Conservation (phyloP, 2,888 invertebrate genomes). For the Terebella lapidaria region DNA sequence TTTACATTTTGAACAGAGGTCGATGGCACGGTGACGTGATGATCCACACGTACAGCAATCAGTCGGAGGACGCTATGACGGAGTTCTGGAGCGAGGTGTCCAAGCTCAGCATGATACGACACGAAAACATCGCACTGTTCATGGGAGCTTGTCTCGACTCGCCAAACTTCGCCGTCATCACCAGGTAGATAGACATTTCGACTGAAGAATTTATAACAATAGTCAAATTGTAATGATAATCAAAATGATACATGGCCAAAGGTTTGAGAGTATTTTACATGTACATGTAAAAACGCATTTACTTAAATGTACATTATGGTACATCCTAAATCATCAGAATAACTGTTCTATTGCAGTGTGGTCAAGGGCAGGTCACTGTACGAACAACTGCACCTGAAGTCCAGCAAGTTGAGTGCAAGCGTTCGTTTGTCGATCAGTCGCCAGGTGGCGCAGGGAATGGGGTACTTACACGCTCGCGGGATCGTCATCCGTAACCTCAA, state of each 20-base stretch:
- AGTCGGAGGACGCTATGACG: slow-evolving; percentile 21
- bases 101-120: slow-evolving; percentile 52
- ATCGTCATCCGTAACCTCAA: slow-evolving; percentile 53
- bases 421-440: slow-evolving; percentile 46
- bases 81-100: slow-evolving; percentile 40
- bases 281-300: no score
- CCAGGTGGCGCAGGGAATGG: slow-evolving; percentile 53
- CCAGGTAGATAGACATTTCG: slow-evolving; percentile 36
- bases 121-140: slow-evolving; percentile 55
- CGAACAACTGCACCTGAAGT: slow-evolving; percentile 44
- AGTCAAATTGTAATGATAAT: background rate
- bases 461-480: slow-evolving; percentile 56
- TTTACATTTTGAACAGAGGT: slow-evolving; percentile 25
- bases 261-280: no score
- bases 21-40: slow-evolving; percentile 55
- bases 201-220: background rate
- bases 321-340: no score
- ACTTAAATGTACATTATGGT: no score
- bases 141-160: slow-evolving; percentile 55
- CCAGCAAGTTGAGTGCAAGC: slow-evolving; percentile 40
- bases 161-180: slow-evolving; percentile 50
- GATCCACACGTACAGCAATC: slow-evolving; percentile 44
- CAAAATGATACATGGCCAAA: background rate
- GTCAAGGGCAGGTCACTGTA: slow-evolving; percentile 50
- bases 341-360: slow-evolving; percentile 32